These are phyloP conservation scores for Channa striata DNA, from an alignment of 2,797 vertebrate species.

Conservation along the genomic window DNA sequence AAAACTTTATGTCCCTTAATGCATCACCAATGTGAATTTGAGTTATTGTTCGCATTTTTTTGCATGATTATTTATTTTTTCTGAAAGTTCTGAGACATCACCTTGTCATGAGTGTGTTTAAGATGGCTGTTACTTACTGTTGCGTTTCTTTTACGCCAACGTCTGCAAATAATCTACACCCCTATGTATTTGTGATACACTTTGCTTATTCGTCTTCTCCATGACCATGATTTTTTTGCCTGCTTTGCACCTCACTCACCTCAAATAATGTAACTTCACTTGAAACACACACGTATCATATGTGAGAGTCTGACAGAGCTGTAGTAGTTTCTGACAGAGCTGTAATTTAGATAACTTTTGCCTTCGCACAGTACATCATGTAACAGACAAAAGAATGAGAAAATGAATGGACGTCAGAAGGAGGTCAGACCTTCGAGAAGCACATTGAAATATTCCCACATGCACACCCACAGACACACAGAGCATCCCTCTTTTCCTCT, in stretches of 20 bases:
- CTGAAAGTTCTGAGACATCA: too few relatives aligned
- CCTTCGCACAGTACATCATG: constrained; percentile 12
- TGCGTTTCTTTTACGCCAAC: too few relatives aligned
- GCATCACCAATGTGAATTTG: neutral
- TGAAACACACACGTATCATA: neutral
- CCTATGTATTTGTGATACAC: constrained; percentile 1
- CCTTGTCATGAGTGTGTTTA: too few relatives aligned
- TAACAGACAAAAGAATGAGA: constrained; percentile 20
- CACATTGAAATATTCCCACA: constrained; percentile 44
- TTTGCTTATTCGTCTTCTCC: too few relatives aligned
- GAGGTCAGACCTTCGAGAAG: constrained; percentile 23
- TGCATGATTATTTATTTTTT: too few relatives aligned
- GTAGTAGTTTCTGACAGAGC: constrained; percentile 38
- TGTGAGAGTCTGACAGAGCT: constrained; percentile 21
- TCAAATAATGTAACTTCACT: neutral
- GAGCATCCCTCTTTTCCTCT: constrained; percentile 57
- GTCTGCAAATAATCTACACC: neutral
- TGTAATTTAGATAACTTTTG: constrained; percentile 44
- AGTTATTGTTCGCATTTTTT: too few relatives aligned
- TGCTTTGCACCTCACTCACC: too few relatives aligned
- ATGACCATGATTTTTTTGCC: too few relatives aligned
- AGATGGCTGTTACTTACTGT: too few relatives aligned
- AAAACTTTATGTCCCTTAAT: neutral
- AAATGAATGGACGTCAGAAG: constrained; percentile 24
- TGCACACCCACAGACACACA: constrained; percentile 40